Evolutionary conservation across 2,888 invertebrate genomes (phyloP).

Genomic region (Pyralis farinalis): DNA sequence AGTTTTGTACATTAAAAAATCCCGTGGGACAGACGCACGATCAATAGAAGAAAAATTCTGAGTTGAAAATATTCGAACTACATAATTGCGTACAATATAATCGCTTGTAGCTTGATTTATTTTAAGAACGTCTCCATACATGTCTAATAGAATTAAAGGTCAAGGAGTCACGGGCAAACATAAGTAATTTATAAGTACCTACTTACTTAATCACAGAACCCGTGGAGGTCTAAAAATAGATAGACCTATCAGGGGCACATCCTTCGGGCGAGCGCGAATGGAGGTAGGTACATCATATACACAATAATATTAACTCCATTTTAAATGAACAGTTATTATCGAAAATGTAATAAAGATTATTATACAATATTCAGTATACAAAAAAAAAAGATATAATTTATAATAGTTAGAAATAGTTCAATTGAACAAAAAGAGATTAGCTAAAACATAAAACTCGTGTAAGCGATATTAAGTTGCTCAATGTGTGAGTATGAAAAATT

Average conservation of each 20-base stretch:
- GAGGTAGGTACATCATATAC: constrained; percentile 23
- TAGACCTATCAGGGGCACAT: background rate
- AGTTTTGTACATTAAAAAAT: too few relatives aligned
- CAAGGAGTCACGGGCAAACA: background rate
- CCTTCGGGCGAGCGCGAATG: constrained; percentile 27
- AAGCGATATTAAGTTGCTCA: too few relatives aligned
- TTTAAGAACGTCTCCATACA: background rate
- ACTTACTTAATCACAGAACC: background rate
- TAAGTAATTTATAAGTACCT: too few relatives aligned
- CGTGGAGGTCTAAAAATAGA: constrained; percentile 15
- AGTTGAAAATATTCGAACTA: background rate
- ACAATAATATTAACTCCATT: too few relatives aligned
- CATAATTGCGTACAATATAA: background rate
- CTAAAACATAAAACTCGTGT: too few relatives aligned
- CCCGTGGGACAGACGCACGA: too few relatives aligned
- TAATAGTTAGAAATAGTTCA: too few relatives aligned
- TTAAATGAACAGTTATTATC: too few relatives aligned
- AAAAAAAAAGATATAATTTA: too few relatives aligned
- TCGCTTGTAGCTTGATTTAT: background rate
- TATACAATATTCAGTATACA: background rate
- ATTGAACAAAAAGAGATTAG: too few relatives aligned
- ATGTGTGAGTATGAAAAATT: background rate
- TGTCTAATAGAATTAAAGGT: too few relatives aligned
- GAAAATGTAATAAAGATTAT: background rate
- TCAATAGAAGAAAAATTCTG: too few relatives aligned